Evolutionary conservation across 2,888 invertebrate species (phyloP), one percentile per base, ranked within the genome.

Genomic region (Actias luna): DNA sequence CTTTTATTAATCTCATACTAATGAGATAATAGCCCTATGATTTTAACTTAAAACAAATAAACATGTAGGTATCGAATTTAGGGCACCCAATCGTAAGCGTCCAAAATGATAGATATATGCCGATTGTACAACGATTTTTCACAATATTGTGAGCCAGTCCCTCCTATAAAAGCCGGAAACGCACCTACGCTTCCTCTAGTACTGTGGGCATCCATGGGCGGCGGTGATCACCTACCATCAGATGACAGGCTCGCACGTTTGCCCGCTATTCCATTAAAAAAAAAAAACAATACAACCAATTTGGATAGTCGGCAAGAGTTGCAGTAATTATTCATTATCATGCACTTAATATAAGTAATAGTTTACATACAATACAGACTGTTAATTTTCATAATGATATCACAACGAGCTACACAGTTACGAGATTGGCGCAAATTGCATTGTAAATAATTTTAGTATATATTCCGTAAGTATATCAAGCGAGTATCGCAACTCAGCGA

Each of bases 361-460:
- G 25, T 50, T 50, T 25, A 12, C 25, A 25, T 25, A 50, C 46
- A 50, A 25, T 50, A n/a, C n/a, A 25, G 46, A 50, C 16, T 50
- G 46, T 22, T 22, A 25, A 25, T 50, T 50, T 50, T 50, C 25
- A 50, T 50, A 50, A 50, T 1, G 12, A 50, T 50, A 50, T 50
- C 25, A 25, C 46, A 12, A 12, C 46, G n/a, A n/a, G n/a, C n/a
- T n/a, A n/a, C n/a, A 10, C 25, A 12, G 46, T 50, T 50, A 50
- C 46, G 46, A 50, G 12, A 50, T 50, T 25, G 46, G 12, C 46
- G 16, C 25, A 50, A 12, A 25, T 50, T 50, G 1, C 46, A 50
- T 50, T 50, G 25, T 50, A 50, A 50, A 50, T 25, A 50, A 50
- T 25, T 50, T 10, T 46, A 46, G 18, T 46, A 46, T 42, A 50